Base-by-base conservation (phyloP, 2,113 vertebrate genomes). In the Piprites chloris region DNA sequence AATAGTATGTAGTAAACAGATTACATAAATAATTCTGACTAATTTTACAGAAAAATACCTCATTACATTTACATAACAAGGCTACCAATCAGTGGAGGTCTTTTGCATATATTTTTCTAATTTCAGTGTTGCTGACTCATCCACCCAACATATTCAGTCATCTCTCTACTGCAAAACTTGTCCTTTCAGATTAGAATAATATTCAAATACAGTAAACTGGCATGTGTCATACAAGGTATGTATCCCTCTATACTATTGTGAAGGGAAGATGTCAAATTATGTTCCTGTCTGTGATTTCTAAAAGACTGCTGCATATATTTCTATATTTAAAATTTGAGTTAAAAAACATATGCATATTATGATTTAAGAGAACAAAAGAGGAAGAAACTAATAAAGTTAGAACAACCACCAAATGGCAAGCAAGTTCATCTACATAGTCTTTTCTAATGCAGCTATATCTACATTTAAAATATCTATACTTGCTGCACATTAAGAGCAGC, bases 71-170 rank as follows among this genome's bases (percentile, higher is more conserved):
- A 74, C 35, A 74, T 42, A 74, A 85, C 6, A 69, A 92, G 67
- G 19, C 10, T 5, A 89, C 3, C 1, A 11, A 52, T 26, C 21
- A 42, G n/a, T n/a, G 22, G 33, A 81, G 30, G 20, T 82, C 49
- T 75, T 74, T 66, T 65, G 33, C 49, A 53, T 17, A 39, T 11
- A 41, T 59, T 92, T 95, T 90, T 74, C 41, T 85, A 89, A 72
- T 93, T 94, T 93, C 50, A 80, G 68, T 62, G 74, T 28, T 92
- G 42, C 49, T 95, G 93, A 87, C 39, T 85, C 47, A 94, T 65
- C 67, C 83, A 89, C 14, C 46, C 42, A 82, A 90, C 42, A 46
- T 68, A 73, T 55, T 85, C 58, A 79, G 44, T 71, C 47, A 93
- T 77, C 61, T 83, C 28, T 78, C 9, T 86, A 68, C 21, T 78